Evolutionary conservation across 2,113 vertebrate species (phyloP).

Genomic region (Aspiorhynchus laticeps): DNA sequence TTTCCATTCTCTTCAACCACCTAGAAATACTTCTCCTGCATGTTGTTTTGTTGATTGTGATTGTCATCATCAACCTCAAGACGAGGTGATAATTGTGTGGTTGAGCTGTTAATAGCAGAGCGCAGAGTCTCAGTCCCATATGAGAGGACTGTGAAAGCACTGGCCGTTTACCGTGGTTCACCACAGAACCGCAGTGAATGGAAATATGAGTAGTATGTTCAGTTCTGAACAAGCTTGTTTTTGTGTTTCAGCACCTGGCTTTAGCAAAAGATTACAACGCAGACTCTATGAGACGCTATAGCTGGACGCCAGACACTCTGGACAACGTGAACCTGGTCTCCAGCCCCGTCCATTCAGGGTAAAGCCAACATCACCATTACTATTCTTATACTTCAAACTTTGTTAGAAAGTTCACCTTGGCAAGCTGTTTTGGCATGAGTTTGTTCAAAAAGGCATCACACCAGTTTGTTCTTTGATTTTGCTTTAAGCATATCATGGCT

Average conservation of each 20-base stretch:
- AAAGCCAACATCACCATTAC: slow-evolving; percentile 64
- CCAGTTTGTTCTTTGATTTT: too few relatives aligned
- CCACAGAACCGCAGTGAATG: neutral
- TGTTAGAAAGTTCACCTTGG: neutral
- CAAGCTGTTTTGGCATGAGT: neutral
- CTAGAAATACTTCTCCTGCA: slow-evolving; percentile 15
- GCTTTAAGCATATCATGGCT: neutral
- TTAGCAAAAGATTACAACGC: slow-evolving; percentile 88
- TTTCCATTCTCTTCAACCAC: neutral
- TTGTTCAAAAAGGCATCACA: neutral
- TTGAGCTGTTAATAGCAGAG: slow-evolving; percentile 39
- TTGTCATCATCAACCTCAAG: slow-evolving; percentile 20
- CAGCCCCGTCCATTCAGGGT: slow-evolving; percentile 97
- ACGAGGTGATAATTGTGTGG: slow-evolving; percentile 17
- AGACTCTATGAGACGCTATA: slow-evolving; percentile 93
- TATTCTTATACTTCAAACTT: neutral
- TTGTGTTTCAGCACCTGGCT: slow-evolving; percentile 81
- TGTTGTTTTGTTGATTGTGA: slow-evolving; percentile 32
- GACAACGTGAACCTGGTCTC: slow-evolving; percentile 97
- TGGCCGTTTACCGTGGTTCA: neutral
- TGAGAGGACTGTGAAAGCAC: slow-evolving; percentile 5
- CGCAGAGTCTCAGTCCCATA: slow-evolving; percentile 27
- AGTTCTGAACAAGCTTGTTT: slow-evolving; percentile 18
- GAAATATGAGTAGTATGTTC: slow-evolving; percentile 12
- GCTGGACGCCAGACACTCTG: slow-evolving; percentile 91